These are phyloP conservation scores for Rattus norvegicus DNA, from an alignment of 2,113 vertebrate genomes.

Conservation along the genomic window GRCr8 NC_086022.1:66035501-66036000, in stretches of 20 bases:
- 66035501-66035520: background rate
- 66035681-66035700: background rate
- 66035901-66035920: slow-evolving; percentile 79
- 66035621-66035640: background rate
- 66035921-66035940: slow-evolving; percentile 58
- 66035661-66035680: background rate
- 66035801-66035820: slow-evolving; percentile 74
- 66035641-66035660: background rate
- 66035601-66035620: background rate
- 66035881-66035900: slow-evolving; percentile 75
- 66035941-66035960: slow-evolving; percentile 72
- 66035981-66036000: slow-evolving; percentile 74
- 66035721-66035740: background rate
- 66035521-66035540: background rate
- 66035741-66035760: background rate
- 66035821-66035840: slow-evolving; percentile 24
- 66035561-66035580: background rate
- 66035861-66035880: slow-evolving; percentile 70
- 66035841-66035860: slow-evolving; percentile 62
- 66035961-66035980: slow-evolving; percentile 79
- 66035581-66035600: background rate
- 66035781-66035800: background rate
- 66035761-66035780: slow-evolving; percentile 21
- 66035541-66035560: background rate
- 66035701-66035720: background rate